A percentile compares a stretch with the other conserved stretches of the same genome.
These are phyloP conservation scores for Dryocosmus kuriphilus DNA, from an alignment of 2,888 invertebrate species.

Conservation along the genomic window DNA sequence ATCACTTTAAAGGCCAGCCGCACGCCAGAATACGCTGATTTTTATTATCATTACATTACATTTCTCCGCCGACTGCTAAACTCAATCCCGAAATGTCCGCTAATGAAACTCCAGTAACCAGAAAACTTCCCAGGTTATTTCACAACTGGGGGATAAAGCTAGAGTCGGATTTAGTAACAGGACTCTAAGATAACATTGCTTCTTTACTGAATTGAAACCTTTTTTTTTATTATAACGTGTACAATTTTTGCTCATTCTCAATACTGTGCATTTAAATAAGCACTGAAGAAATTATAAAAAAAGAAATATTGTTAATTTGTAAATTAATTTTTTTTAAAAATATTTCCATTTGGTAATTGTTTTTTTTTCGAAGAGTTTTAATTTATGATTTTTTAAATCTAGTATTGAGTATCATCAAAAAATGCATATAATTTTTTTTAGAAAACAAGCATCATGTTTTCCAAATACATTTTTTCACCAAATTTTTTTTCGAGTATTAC, in stretches of 20 bases:
- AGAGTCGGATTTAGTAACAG: not conserved
- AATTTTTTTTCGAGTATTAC: not conserved
- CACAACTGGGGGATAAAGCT: not conserved
- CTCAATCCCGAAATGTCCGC: constrained; percentile 43
- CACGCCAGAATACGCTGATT: constrained; percentile 17
- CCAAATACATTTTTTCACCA: not conserved
- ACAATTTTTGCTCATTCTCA: no score
- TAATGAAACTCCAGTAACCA: constrained; percentile 43
- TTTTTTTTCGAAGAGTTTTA: not conserved
- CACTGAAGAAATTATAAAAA: no score
- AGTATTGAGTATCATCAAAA: not conserved
- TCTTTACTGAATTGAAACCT: no score
- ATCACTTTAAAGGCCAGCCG: constrained; percentile 17
- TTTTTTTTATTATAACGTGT: no score
- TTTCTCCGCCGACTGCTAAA: constrained; percentile 55
- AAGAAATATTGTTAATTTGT: no score
- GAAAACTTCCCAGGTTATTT: constrained; percentile 3
- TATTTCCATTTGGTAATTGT: no score
- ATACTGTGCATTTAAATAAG: no score
- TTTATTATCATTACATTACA: constrained; percentile 46
- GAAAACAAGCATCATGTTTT: not conserved
- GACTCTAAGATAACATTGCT: no score
- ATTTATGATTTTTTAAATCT: not conserved
- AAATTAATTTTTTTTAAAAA: no score
- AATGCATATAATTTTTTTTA: not conserved